Conservation (phyloP, 2,888 invertebrate species). For the Nesidiocoris tenuis region DNA sequence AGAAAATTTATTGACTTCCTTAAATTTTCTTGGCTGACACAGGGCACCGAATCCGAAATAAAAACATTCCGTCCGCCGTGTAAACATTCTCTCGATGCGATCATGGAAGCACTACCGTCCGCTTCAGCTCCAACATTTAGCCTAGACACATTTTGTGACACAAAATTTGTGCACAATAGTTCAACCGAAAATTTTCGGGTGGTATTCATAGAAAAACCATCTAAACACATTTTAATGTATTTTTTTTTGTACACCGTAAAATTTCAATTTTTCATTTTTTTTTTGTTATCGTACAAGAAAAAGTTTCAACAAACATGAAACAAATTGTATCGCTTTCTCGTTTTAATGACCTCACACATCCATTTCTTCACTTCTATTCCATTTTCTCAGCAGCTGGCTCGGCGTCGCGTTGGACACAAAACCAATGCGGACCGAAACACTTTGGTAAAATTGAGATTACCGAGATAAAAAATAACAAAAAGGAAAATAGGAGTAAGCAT, state of each 20-base stretch:
- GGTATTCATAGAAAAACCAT: background rate
- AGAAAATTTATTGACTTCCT: no score
- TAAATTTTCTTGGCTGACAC: no score
- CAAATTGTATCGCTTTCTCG: slow-evolving; percentile 20
- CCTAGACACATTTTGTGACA: no score
- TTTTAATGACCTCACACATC: background rate
- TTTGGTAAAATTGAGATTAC: slow-evolving; percentile 27
- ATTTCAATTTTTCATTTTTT: slow-evolving; percentile 20
- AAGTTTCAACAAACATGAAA: slow-evolving; percentile 28
- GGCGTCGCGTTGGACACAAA: slow-evolving; percentile 10
- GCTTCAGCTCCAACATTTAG: no score
- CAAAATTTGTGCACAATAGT: no score
- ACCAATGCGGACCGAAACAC: slow-evolving; percentile 13
- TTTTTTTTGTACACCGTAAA: slow-evolving; percentile 31
- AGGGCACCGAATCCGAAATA: no score
- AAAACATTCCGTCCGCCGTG: no score
- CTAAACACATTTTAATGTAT: slow-evolving; percentile 24
- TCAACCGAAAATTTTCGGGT: no score
- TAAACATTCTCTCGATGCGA: no score
- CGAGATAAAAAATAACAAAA: slow-evolving; percentile 15
- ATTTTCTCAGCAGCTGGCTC: slow-evolving; percentile 25
- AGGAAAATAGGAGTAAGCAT: slow-evolving; percentile 15
- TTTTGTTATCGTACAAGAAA: slow-evolving; percentile 36
- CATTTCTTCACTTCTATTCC: slow-evolving; percentile 7
- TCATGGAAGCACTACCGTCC: no score